Base-by-base conservation (phyloP, 1,140 invertebrate species). In the Bombus superbus region DNA sequence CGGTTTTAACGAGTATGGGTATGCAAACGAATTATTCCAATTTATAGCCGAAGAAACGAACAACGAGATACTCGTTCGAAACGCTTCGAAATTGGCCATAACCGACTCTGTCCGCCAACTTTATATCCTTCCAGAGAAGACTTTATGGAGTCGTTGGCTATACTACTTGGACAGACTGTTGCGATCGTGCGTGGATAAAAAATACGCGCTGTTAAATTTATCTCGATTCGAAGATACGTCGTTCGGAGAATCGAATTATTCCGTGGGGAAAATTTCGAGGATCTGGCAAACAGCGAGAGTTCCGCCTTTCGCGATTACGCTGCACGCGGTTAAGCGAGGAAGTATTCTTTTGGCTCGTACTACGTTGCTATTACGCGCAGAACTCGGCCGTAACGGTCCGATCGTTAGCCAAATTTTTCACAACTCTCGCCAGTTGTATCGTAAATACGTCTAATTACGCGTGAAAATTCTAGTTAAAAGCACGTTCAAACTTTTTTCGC, bases 331-430 rank as follows among this genome's bases (percentile, higher is more conserved):
- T 47, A 74, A 38, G 68, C 68, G 35, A 2, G 38, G 13, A 69
- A 42, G 42, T 53, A 32, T 44, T 32, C 32, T 75, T 38, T 75
- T 74, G 44, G 44, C 22, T 13, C 47, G 32, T 25, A 38, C 22
- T 3, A 18, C 6, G 72, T 18, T 28, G 32, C 11, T 6, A 57
- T 75, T 74, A 53, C 2, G 18, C 42, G 18, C 32, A 13, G 5
- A 35, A 35, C 44, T 53, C 18, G n/a, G 10, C 32, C 2, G 47
- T 75, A 75, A 75, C 13, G 47, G 35, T 53, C n/a, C 32, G 38
- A 75, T n/a, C 22, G 47, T 75, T 75, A 38, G 73, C 47, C 32
- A 75, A 57, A 75, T 75, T 75, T 75, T 75, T 75, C 57, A 75
- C 47, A 75, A 75, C 11, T 38, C 15, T 38, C 13, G 15, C 6